Evolutionary conservation across 2,113 vertebrate species (phyloP), one percentile per base, ranked within the genome.

Genomic region (Ceyx margarethae): DNA sequence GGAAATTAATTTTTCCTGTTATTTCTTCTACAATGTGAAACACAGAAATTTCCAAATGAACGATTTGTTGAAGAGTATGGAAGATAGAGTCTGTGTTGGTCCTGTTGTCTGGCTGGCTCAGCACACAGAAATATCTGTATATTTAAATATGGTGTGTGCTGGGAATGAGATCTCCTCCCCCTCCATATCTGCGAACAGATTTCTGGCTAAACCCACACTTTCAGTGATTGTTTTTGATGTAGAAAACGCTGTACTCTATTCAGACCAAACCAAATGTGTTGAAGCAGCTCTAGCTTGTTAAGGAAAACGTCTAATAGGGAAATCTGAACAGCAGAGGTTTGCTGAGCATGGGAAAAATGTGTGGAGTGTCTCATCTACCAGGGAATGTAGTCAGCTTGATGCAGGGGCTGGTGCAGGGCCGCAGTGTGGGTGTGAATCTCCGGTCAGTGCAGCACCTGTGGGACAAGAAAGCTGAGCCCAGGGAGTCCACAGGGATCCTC

Each of bases 321-420:
- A 23, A 10, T 5, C 4, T 4, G 60, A 11, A 5, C 22, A 46
- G 14, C 46, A 66, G 56, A 62, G 13, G 4, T 60, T n/a, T 64
- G 12, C 10, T 9, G 48, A 15, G 17, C 11, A 6, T 7, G 7
- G 56, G 31, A 15, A 25, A 13, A 18, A 50, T 2, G 23, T 35
- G 61, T 20, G 40, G 17, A 33, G 45, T 5, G 11, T 11, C 26
- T 20, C 13, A 9, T 11, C 25, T 4, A 10, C 42, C 46, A 15
- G 15, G 28, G 72, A 33, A 20, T 6, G 37, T 2, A 8, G 2
- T 4, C 21, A 1, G 46, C 8, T 4, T 9, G 21, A 4, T 12
- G 8, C 1, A 1, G 13, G n/a, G 37, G 50, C 29, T 21, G 1
- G 1, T 6, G 17, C 29, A 18, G 53, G 53, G 8, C 18, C 31